A percentile compares a stretch with the other conserved stretches of the same genome.
Conservation (phyloP, 1,140 invertebrate species). For the Ephestia elutella region DNA sequence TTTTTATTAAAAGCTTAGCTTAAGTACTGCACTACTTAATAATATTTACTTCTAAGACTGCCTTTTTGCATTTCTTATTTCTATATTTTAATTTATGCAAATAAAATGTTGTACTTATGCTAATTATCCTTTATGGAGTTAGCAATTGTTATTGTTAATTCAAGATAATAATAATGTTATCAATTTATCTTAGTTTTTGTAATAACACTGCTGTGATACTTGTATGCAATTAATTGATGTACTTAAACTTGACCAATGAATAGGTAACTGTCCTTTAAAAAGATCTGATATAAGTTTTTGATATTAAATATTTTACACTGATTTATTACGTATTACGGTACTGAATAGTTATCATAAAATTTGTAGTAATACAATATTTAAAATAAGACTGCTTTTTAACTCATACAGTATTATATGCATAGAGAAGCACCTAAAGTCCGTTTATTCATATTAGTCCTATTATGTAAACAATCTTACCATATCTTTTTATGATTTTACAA, state of each 20-base stretch:
- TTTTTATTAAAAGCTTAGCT: background rate
- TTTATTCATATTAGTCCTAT: too few species aligned
- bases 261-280: background rate
- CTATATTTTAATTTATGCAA: background rate
- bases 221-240: background rate
- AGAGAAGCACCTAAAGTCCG: too few species aligned
- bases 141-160: too few species aligned
- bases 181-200: background rate
- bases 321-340: background rate
- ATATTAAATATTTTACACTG: background rate
- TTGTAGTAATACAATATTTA: too few species aligned
- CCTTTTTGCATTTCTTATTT: background rate
- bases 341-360: background rate
- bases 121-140: background rate
- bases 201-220: slow-evolving; percentile 3
- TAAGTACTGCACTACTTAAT: background rate
- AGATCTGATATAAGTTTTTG: background rate
- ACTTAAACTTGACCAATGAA: background rate
- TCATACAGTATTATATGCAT: too few species aligned
- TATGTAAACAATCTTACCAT: too few species aligned
- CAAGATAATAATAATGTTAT: too few species aligned
- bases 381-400: too few species aligned
- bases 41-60: background rate
- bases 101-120: background rate
- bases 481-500: too few species aligned